Evolutionary conservation across 2,888 invertebrate species (phyloP).

Genomic region (Eutolmus rufibarbis): DNA sequence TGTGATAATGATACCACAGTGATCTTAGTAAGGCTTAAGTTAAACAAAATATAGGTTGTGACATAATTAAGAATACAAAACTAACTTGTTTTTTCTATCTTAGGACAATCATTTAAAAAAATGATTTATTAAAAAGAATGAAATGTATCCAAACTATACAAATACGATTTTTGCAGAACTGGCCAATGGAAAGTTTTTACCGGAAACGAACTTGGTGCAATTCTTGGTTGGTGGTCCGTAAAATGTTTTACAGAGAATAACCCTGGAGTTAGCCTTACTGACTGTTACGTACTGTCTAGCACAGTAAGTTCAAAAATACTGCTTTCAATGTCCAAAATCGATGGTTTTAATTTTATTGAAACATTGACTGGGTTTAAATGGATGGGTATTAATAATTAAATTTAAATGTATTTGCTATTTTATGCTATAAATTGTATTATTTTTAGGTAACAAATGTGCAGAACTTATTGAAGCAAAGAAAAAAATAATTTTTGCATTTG

Average conservation of each 20-base stretch:
- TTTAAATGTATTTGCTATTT: background rate
- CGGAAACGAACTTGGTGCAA: constrained; percentile 94
- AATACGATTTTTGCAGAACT: constrained; percentile 57
- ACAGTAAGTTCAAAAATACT: constrained; percentile 97
- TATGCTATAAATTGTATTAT: background rate
- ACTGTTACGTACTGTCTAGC: constrained; percentile 87
- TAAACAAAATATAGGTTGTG: too few relatives aligned
- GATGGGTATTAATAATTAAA: constrained; percentile 76
- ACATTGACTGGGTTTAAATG: constrained; percentile 99
- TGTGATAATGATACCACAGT: too few relatives aligned
- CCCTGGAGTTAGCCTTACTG: constrained; percentile 63
- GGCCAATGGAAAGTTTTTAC: constrained; percentile 87
- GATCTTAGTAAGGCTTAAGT: too few relatives aligned
- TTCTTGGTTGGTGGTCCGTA: constrained; percentile 94
- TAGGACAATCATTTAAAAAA: too few relatives aligned
- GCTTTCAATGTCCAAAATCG: constrained; percentile 76
- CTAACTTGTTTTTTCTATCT: too few relatives aligned
- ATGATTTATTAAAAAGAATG: background rate
- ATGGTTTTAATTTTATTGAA: constrained; percentile 81
- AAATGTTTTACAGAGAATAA: constrained; percentile 66
- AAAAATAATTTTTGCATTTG: constrained; percentile 89
- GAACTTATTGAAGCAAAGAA: constrained; percentile 77
- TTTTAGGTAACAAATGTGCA: constrained; percentile 75
- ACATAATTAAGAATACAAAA: too few relatives aligned
- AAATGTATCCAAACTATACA: background rate